Base-by-base conservation (phyloP, 2,113 vertebrate species). In the Xenopus borealis region DNA sequence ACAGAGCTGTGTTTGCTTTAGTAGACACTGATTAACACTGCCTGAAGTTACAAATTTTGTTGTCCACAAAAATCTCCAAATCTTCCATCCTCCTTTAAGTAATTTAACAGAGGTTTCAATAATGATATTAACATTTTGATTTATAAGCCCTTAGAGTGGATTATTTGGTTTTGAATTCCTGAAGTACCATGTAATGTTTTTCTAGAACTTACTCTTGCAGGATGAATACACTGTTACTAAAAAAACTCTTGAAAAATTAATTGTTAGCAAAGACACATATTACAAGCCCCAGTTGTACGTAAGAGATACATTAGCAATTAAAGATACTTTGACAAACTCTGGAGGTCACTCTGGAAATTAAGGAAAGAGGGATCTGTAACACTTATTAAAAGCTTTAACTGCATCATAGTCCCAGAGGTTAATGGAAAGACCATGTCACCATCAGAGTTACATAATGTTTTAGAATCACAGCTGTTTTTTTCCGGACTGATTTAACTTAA, bases 391-490 rank as follows among this genome's bases (percentile, higher is more conserved):
- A 65, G 63, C 13, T 65, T 65, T 72, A 44, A 66, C 62, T 65
- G 55, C 58, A 27, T 72, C 71, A 58, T n/a, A 65, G 62, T 53
- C 71, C 71, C 44, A 19, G 64, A 72, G 62, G 44, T 57, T 46
- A 20, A 66, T 72, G 71, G 18, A 72, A 72, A 44, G 50, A 53
- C 71, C 58, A 17, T 13, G 58, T 64, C 62, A 72, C 71, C 71
- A 64, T 27, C 61, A 33, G 61, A 64, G 47, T 53, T 46, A 18
- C 30, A 64, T 14, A 71, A 19, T 16, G 33, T 4, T 72, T 20
- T 72, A 72, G 64, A 64, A 72, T 64, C 71, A 72, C 71, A 72
- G 71, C 71, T 72, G 61, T 45, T 19, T 62, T 62, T 18, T 17
- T 17, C 57, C 7, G 33, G 6, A 40, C 57, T 40, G 33, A 1